A percentile compares a stretch with the other conserved stretches of the same genome.
Evolutionary conservation across 1,140 invertebrate genomes (phyloP).

Genomic region (Drosophila carrolli): DNA sequence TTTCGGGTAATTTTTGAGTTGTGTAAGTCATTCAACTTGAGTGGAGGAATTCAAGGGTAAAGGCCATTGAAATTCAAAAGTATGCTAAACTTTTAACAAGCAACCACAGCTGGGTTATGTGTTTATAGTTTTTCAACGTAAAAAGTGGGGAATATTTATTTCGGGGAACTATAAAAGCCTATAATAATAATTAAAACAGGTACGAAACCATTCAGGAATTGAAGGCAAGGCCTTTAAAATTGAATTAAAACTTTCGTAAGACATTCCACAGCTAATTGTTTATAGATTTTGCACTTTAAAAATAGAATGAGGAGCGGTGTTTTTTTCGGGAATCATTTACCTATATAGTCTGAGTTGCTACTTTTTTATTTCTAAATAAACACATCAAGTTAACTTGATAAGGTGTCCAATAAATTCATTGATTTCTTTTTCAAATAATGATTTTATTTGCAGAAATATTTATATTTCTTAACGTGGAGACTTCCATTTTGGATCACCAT

Average conservation of each 20-base stretch:
- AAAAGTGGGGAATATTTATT: background rate
- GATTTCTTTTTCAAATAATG: background rate
- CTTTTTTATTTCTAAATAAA: constrained; percentile 21
- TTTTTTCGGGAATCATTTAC: background rate
- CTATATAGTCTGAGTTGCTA: background rate
- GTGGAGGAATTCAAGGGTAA: constrained; percentile 34
- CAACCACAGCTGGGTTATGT: background rate
- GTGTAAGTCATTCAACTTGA: constrained; percentile 50
- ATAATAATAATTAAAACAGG: background rate
- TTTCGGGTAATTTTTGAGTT: constrained; percentile 18
- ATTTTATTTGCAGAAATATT: constrained; percentile 18
- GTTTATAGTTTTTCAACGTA: background rate
- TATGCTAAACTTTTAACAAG: constrained; percentile 6
- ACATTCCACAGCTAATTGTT: constrained; percentile 1
- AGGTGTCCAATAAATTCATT: background rate
- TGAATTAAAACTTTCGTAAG: background rate
- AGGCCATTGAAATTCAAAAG: constrained; percentile 28
- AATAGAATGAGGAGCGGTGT: background rate
- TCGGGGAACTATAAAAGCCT: background rate
- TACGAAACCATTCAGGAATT: constrained; percentile 6
- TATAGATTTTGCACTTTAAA: constrained; percentile 2
- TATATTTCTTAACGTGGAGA: background rate
- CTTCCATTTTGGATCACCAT: background rate
- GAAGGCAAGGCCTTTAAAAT: constrained; percentile 20
- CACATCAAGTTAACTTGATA: constrained; percentile 8